These are phyloP conservation scores for Dioctria linearis DNA, from an alignment of 2,888 invertebrate genomes.

Conservation along the genomic window DNA sequence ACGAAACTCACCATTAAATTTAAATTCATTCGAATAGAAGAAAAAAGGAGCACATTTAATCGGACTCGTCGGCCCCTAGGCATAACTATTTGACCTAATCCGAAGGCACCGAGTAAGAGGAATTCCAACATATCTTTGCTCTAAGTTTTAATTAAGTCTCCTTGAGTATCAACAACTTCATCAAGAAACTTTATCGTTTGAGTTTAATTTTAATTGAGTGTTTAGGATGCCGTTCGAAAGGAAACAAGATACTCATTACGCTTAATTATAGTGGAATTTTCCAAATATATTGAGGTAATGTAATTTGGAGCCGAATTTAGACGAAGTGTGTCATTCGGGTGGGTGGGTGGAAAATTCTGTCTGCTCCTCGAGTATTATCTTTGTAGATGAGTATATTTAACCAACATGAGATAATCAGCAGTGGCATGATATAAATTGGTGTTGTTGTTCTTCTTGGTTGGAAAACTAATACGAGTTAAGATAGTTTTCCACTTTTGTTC, in stretches of 20 bases:
- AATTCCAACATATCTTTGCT: constrained; percentile 45
- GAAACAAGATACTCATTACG: constrained; percentile 50
- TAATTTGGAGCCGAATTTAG: constrained; percentile 22
- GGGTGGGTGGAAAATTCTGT: neutral
- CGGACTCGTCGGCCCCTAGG: neutral
- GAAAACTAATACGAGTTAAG: neutral
- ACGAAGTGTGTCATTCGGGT: constrained; percentile 2
- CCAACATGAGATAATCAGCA: constrained; percentile 11
- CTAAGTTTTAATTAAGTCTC: constrained; percentile 49
- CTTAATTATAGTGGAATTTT: constrained; percentile 44
- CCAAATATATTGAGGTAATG: constrained; percentile 49
- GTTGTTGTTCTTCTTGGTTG: neutral
- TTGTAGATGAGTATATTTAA: neutral
- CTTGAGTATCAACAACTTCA: constrained; percentile 46
- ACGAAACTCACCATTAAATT: constrained; percentile 37
- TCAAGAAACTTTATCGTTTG: constrained; percentile 49
- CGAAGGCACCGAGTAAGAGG: constrained; percentile 11
- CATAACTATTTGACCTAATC: constrained; percentile 25
- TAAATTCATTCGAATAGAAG: neutral
- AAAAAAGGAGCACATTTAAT: neutral
- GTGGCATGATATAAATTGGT: constrained; percentile 16
- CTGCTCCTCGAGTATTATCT: neutral
- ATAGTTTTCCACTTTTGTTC: neutral
- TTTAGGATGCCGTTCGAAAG: constrained; percentile 46
- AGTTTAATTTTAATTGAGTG: constrained; percentile 51